Evolutionary conservation across 1,140 invertebrate species (phyloP).

Genomic region (Laodelphax striatellus): DNA sequence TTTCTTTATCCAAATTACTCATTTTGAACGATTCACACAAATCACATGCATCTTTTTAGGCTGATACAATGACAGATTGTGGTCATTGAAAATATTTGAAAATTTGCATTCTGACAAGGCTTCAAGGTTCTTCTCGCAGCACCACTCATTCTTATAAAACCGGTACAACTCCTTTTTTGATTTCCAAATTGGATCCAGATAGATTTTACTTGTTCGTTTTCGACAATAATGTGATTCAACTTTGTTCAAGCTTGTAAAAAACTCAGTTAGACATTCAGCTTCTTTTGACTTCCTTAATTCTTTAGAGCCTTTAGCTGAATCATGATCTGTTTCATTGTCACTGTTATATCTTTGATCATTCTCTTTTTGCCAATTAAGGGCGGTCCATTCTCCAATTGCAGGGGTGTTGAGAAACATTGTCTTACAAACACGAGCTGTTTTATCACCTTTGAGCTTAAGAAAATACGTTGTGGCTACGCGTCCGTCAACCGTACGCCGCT

Average conservation of each 20-base stretch:
- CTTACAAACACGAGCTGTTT: conserved; percentile 7
- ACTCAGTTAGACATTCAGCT: conserved; percentile 3
- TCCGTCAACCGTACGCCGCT: too few species aligned
- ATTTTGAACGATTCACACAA: conserved; percentile 25
- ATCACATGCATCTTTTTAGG: conserved; percentile 32
- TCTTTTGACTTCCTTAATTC: conserved; percentile 8
- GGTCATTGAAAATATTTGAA: conserved; percentile 21
- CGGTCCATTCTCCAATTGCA: too few species aligned
- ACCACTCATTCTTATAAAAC: conserved; percentile 13
- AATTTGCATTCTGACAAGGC: conserved; percentile 4
- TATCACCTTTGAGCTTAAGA: neutral
- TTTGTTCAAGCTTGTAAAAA: neutral
- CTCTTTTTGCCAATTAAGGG: conserved; percentile 5
- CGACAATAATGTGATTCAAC: conserved; percentile 11
- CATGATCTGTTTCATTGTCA: neutral
- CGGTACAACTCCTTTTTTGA: conserved; percentile 7
- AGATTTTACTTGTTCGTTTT: conserved; percentile 1
- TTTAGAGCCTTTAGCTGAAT: neutral
- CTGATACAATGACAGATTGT: conserved; percentile 24
- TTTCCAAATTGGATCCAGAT: conserved; percentile 7
- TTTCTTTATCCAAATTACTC: conserved; percentile 25
- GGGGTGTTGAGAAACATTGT: conserved; percentile 10
- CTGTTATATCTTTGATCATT: neutral
- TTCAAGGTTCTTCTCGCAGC: conserved; percentile 3
- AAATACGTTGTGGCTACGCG: too few species aligned